Percentiles rank a stretch among this genome's conserved stretches.
Evolutionary conservation across 2,113 vertebrate species (phyloP).

Genomic region (Macrotus californicus): DNA sequence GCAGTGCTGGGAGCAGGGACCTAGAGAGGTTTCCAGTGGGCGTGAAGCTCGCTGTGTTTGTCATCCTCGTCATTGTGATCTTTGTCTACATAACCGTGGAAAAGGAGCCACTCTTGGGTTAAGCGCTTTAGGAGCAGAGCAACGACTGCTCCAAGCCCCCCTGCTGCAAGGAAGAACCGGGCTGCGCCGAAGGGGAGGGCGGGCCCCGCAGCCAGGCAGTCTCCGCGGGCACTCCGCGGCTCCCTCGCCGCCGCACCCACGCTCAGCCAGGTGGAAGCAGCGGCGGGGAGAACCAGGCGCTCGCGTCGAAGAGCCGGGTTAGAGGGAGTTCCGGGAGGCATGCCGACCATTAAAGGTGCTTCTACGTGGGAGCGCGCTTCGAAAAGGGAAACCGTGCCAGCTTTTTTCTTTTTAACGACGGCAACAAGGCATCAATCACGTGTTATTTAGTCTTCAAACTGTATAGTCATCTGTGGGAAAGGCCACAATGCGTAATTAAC

Average conservation of each 20-base stretch:
- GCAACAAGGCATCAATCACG: neutral
- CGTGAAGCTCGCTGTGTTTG: constrained; percentile 78
- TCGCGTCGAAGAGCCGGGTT: neutral
- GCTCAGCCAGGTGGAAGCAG: neutral
- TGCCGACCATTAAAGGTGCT: neutral
- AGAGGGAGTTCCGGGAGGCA: neutral
- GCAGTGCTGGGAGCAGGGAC: fast-evolving
- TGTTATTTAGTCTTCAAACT: neutral
- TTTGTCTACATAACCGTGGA: constrained; percentile 78
- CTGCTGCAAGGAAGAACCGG: neutral
- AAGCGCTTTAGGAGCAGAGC: neutral
- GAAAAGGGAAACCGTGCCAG: neutral
- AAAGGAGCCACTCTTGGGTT: constrained; percentile 53
- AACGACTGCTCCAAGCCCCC: neutral
- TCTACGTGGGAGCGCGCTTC: neutral
- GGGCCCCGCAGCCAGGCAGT: neutral
- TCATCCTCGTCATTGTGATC: constrained; percentile 76
- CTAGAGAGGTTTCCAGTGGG: constrained; percentile 60
- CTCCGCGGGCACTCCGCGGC: neutral
- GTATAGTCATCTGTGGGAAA: neutral
- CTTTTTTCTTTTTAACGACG: neutral
- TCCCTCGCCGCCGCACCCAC: fast-evolving
- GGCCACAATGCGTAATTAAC: neutral
- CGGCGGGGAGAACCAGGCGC: neutral
- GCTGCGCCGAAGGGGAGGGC: neutral